Conservation (phyloP, 2,888 invertebrate genomes). For the Nezara viridula region DNA sequence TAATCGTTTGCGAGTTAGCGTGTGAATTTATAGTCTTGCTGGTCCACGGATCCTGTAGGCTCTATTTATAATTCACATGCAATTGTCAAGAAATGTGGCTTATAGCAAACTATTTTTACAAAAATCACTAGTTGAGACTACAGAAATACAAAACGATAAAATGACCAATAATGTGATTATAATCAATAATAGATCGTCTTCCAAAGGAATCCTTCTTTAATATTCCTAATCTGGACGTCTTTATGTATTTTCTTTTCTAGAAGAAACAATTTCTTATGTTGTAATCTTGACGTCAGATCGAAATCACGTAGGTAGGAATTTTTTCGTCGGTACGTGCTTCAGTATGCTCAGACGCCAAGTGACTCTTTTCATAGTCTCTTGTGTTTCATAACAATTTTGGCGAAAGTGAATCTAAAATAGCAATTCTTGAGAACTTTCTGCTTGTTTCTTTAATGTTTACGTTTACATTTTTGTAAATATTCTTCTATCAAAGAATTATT, state of each 20-base stretch:
- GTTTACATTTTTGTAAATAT: not conserved
- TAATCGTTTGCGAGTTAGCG: not conserved
- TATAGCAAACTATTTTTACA: too few relatives aligned
- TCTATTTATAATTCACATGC: not conserved
- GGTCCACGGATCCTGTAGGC: not conserved
- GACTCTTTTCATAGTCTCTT: conserved; percentile 25
- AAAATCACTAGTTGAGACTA: too few relatives aligned
- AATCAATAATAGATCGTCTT: not conserved
- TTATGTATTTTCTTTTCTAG: not conserved
- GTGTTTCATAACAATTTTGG: not conserved
- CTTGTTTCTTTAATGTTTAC: not conserved
- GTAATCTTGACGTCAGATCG: conserved; percentile 7
- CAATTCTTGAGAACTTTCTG: not conserved
- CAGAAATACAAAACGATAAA: too few relatives aligned
- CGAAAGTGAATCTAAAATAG: not conserved
- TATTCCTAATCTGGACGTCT: conserved; percentile 1
- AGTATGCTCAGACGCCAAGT: conserved; percentile 1
- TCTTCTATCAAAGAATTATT: not conserved
- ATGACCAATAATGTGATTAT: too few relatives aligned
- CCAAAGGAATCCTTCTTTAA: not conserved
- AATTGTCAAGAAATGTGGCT: not conserved
- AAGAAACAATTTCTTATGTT: conserved; percentile 8
- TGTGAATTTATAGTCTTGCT: not conserved
- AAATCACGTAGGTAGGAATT: conserved; percentile 11
- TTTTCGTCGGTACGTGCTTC: conserved; percentile 20